phyloP scores from a whole-genome alignment of 2,888 invertebrate species.

The Mylabris sibirica region DNA sequence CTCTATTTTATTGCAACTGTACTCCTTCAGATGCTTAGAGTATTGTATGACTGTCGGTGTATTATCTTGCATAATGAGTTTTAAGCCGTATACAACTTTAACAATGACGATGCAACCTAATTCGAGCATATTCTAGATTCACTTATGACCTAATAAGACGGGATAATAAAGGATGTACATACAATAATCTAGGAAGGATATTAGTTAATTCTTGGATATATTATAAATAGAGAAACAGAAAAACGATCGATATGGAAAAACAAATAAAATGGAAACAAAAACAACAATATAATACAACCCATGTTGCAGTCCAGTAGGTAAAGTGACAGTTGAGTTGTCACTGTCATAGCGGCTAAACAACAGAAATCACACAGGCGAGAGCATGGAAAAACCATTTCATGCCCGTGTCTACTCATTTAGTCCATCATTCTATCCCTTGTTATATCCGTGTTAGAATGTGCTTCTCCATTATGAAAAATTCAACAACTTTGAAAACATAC shows the following conservation, averaged over 20 bases:
- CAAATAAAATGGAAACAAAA: not conserved
- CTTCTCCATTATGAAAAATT: conserved; percentile 41
- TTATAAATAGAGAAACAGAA: not conserved
- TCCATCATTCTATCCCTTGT: conserved; percentile 51
- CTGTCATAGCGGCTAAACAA: conserved; percentile 52
- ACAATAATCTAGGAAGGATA: no score
- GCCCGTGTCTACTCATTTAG: conserved; percentile 56
- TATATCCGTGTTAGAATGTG: conserved; percentile 43
- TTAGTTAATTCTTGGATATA: no score
- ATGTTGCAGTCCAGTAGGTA: conserved; percentile 25
- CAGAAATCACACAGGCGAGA: conserved; percentile 49
- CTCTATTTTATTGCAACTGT: conserved; percentile 31
- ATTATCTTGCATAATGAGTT: conserved; percentile 34
- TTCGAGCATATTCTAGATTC: not conserved
- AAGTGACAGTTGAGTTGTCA: conserved; percentile 42
- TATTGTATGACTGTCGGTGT: conserved; percentile 37
- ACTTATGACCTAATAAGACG: not conserved
- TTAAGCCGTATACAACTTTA: conserved; percentile 23
- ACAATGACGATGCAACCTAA: not conserved
- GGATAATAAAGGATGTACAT: not conserved
- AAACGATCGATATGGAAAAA: not conserved
- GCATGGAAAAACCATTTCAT: conserved; percentile 60
- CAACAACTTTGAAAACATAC: conserved; percentile 35
- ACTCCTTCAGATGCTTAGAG: conserved; percentile 36
- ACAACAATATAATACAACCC: not conserved